Conservation (phyloP, 92 coral and sea anemone genomes). For the Bergia puertoricense region DNA sequence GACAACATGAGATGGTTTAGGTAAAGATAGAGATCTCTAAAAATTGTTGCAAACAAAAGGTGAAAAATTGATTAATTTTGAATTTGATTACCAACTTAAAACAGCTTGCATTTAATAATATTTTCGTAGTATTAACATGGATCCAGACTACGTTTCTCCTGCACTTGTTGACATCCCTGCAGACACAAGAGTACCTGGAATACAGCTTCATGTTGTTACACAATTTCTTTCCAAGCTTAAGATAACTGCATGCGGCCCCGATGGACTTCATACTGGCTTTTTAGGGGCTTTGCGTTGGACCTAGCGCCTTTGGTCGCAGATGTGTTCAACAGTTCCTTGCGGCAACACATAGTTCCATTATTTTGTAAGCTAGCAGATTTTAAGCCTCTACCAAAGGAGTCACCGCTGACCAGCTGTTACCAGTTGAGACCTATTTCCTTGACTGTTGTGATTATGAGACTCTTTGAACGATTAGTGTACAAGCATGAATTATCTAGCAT, state of each 20-base stretch:
- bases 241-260: constrained; percentile 32
- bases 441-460: too few species aligned
- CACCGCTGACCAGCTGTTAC: too few species aligned
- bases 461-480: too few species aligned
- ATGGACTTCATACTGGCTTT: constrained; percentile 34
- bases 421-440: too few species aligned
- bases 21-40: too few species aligned
- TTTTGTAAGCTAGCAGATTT: constrained; percentile 44
- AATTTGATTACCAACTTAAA: too few species aligned
- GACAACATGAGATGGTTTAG: too few species aligned
- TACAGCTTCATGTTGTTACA: neutral
- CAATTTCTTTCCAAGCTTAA: constrained; percentile 11
- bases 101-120: neutral
- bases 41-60: too few species aligned
- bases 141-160: constrained; percentile 6
- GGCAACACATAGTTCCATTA: neutral
- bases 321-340: neutral
- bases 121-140: constrained; percentile 33
- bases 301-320: constrained; percentile 31
- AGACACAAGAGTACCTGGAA: constrained; percentile 25
- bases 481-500: too few species aligned
- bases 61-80: too few species aligned
- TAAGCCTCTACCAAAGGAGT: constrained; percentile 11
- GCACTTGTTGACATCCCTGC: constrained; percentile 10
- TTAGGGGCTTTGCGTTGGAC: neutral